These are phyloP conservation scores for Tapirus indicus DNA, from an alignment of 2,797 vertebrate species.

Conservation along the genomic window DNA sequence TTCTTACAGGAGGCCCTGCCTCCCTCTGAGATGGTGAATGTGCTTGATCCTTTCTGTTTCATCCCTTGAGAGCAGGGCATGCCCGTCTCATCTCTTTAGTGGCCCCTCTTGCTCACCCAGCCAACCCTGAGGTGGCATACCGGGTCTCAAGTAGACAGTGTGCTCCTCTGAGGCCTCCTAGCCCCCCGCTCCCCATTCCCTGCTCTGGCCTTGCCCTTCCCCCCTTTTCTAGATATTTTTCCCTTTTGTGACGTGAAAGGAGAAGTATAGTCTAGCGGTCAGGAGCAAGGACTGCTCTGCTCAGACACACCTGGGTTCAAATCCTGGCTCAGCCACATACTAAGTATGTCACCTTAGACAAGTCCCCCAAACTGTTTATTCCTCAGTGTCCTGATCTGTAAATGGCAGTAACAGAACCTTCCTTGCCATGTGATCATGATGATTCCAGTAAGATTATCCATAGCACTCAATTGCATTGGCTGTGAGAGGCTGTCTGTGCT, in stretches of 20 bases:
- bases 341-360: not conserved
- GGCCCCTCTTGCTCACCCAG: not conserved
- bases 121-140: not conserved
- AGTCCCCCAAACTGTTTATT: not conserved
- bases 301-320: not conserved
- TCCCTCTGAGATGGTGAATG: not conserved
- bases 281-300: not conserved
- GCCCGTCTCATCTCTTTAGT: not conserved
- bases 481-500: fast-evolving
- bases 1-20: not conserved
- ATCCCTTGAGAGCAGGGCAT: not conserved
- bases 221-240: not conserved
- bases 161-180: not conserved
- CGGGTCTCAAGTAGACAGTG: not conserved
- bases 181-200: fast-evolving
- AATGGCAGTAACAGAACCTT: not conserved
- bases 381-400: not conserved
- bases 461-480: fast-evolving
- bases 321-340: not conserved
- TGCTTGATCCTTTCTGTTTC: not conserved
- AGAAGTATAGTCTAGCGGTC: not conserved
- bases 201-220: not conserved
- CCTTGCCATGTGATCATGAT: not conserved
- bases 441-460: not conserved
- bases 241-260: not conserved